Base-by-base conservation (phyloP, 2,888 invertebrate genomes). In the Gastracanthus pulcherrimus region DNA sequence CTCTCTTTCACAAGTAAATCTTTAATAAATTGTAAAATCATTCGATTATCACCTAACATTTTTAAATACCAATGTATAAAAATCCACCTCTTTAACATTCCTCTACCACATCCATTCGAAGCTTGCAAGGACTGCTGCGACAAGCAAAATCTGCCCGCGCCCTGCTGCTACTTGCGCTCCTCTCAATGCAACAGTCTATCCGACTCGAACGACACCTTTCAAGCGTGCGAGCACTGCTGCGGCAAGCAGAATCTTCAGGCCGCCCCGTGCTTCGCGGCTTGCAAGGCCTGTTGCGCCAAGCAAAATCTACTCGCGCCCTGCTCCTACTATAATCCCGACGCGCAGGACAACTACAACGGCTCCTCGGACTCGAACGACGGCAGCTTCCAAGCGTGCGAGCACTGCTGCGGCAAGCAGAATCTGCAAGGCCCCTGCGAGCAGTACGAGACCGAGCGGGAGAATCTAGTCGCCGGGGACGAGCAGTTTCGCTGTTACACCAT, bases 401-500 rank as follows among this genome's bases (percentile, higher is more conserved):
- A 62, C 1, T 78, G 81, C 11, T 70, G 77, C 29, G 60, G 34
- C 1, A 31, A 41, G 2, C 81, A 78, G 38, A 48, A 58, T 3
- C 26, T 62, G 6, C 11, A 1, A 0, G 31, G 72, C 0, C 72
- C 76, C 1, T 77, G 76, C 31, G 55, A 16, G 41, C 13, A 41
- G 11, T 16, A 19, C 23, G 9, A n/a, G n/a, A n/a, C n/a, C 5
- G 16, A 19, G 51, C n/a, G 4, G 13, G 19, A 19, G 9, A 19
- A n/a, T 51, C 51, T 1, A 7, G 51, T 7, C n/a, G n/a, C n/a
- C n/a, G n/a, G n/a, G n/a, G 51, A 23, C 2, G 23, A 51, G 2
- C 7, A 23, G 9, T 9, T 51, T 19, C 51, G 51, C 19, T 23
- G 51, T 3, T 51, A 7, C 51, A 19, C n/a, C 48, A 4, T 19